Percentiles rank a stretch among this genome's conserved stretches.
Conservation (phyloP, 2,113 vertebrate species). For the Neotoma lepida region DNA sequence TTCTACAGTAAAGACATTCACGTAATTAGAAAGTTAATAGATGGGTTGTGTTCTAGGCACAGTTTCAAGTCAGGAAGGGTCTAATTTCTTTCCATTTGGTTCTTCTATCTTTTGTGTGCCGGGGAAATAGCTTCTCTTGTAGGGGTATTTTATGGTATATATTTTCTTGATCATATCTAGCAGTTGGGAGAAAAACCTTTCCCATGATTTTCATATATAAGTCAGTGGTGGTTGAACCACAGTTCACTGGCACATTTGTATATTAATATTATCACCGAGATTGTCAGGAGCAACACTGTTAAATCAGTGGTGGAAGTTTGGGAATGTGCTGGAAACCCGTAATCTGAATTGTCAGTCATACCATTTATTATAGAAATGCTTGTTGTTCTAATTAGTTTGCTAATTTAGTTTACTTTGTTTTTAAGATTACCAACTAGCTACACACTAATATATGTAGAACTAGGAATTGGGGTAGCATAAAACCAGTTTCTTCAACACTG, state of each 20-base stretch:
- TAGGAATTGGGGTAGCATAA: background rate
- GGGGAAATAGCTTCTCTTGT: background rate
- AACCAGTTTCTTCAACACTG: background rate
- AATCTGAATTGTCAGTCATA: background rate
- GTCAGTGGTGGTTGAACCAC: background rate
- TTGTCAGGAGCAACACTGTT: background rate
- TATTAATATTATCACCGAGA: background rate
- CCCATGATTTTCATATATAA: background rate
- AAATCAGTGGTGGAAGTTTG: background rate
- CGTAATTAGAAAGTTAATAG: slow-evolving; percentile 16
- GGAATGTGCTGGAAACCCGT: background rate
- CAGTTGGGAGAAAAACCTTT: slow-evolving; percentile 11
- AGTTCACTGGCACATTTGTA: background rate
- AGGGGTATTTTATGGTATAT: background rate
- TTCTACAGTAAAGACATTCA: background rate
- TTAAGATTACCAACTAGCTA: background rate
- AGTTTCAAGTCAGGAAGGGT: slow-evolving; percentile 3
- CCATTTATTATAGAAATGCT: background rate
- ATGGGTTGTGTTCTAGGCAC: background rate
- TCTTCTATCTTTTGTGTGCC: background rate
- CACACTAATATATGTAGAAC: background rate
- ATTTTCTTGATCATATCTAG: background rate
- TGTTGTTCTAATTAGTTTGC: slow-evolving; percentile 10
- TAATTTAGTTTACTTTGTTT: slow-evolving; percentile 4
- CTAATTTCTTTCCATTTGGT: slow-evolving; percentile 2